Base-by-base conservation (phyloP, 1,140 invertebrate species). In the Diuraphis noxia region DNA sequence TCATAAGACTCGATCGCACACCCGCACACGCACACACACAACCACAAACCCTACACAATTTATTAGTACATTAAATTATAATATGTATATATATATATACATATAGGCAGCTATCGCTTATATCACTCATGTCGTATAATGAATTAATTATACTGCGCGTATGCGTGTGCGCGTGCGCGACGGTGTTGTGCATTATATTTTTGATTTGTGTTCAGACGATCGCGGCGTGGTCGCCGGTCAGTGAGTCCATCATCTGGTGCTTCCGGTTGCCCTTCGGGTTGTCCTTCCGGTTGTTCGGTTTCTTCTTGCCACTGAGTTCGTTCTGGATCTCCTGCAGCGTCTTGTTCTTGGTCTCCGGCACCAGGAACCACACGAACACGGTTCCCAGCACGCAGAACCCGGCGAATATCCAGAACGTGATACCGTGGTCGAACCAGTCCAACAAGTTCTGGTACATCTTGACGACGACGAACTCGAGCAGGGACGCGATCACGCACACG, bases 331-430 rank as follows among this genome's bases (percentile, higher is more conserved):
- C 95, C 92, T 96, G 95, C 43, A 97, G 94, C 84, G 95, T 96
- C 94, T 96, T 96, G 36, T 96, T 96, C 94, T 97, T 97, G 0
- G 97, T 98, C 94, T 98, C 97, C 0, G 97, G 97, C 34, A 98
- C 95, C 92, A 96, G 94, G 92, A 94, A 95, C 41, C 96, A 94
- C 1, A 95, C 95, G 93, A 96, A 96, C 5, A 92, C 38, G 36
- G 85, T 90, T 52, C 96, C 95, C 0, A 95, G 43, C 21, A 96
- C 94, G 84, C 96, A 97, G 93, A 95, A 96, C 4, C 95, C 95
- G 21, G 96, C 95, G 93, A 98, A 98, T 40, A 98, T 94, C 95
- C 96, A 97, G 94, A 97, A 98, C 2, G 96, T 96, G 17, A 95
- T 95, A 92, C 96, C 95, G 82, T 95, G 95, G 21, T 96, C 96